These are phyloP conservation scores for Prunella strophiata DNA, from an alignment of 2,797 vertebrate genomes.

Conservation along the genomic window DNA sequence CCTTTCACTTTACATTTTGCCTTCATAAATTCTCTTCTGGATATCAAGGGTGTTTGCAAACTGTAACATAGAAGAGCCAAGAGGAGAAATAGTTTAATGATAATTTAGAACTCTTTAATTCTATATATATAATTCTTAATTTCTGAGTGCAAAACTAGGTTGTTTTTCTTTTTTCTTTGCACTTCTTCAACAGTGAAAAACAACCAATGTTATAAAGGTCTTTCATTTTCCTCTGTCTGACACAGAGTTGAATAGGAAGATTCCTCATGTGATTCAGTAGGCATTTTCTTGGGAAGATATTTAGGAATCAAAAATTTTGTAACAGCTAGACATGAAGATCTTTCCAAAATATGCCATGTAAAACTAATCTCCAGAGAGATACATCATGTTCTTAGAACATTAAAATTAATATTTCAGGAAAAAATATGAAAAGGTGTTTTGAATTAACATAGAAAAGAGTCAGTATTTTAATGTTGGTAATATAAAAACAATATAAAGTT, in stretches of 20 bases:
- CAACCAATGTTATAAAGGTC: neutral
- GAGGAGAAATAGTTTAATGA: neutral
- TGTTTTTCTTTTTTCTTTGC: neutral
- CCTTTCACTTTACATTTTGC: neutral
- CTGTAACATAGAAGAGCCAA: neutral
- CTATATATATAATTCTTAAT: neutral
- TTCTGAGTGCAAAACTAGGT: neutral
- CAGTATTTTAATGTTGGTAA: neutral
- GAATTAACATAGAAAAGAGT: neutral
- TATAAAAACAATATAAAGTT: neutral
- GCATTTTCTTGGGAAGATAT: neutral
- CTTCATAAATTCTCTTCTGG: neutral
- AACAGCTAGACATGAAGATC: neutral
- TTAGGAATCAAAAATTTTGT: neutral
- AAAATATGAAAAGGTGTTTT: neutral
- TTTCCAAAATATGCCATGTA: neutral
- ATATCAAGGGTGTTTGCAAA: neutral
- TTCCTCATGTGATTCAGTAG: neutral
- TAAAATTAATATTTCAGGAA: neutral
- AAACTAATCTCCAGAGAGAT: neutral
- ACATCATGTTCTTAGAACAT: neutral
- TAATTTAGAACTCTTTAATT: neutral
- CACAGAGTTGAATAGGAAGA: neutral
- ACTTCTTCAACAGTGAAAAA: neutral
- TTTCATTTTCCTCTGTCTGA: neutral